Evolutionary conservation across 2,797 vertebrate species (phyloP).

Genomic region (Ctenopoma kingsleyae): DNA sequence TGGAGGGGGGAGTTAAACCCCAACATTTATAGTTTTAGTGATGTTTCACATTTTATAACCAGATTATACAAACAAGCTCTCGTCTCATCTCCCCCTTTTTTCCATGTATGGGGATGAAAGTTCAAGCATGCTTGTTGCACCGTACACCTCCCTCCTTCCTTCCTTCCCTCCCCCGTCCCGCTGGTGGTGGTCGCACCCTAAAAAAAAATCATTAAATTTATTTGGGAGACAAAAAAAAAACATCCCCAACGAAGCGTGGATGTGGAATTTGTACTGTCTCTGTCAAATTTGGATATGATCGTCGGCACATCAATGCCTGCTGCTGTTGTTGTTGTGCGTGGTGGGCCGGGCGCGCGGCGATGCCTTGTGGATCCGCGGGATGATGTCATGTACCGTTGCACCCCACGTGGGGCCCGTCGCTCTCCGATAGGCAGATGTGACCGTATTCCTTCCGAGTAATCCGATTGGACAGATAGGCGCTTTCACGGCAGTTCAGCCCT

Average conservation of each 20-base stretch:
- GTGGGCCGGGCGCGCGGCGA: conserved; percentile 64
- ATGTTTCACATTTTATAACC: conserved; percentile 34
- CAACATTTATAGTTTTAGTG: conserved; percentile 7
- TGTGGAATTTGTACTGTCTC: conserved; percentile 51
- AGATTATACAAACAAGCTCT: conserved; percentile 15
- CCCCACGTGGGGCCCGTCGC: conserved; percentile 89
- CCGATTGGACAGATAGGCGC: conserved; percentile 88
- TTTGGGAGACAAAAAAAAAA: conserved; percentile 33
- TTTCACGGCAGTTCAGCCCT: conserved; percentile 88
- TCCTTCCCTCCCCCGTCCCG: conserved; percentile 4
- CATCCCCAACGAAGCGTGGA: conserved; percentile 52
- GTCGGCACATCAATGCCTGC: conserved; percentile 59
- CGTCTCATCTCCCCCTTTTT: background rate
- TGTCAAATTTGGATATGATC: conserved; percentile 61
- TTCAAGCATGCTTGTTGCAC: conserved; percentile 40
- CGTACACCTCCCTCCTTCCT: conserved; percentile 6
- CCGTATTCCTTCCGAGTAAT: conserved; percentile 79
- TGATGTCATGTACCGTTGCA: conserved; percentile 77
- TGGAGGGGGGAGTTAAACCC: conserved; percentile 18
- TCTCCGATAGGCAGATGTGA: conserved; percentile 81
- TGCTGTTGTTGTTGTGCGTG: conserved; percentile 62
- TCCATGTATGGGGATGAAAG: conserved; percentile 40
- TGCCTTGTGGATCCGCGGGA: conserved; percentile 71
- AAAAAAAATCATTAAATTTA: conserved; percentile 54
- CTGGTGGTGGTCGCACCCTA: conserved; percentile 51